Conservation (phyloP, 2,113 vertebrate genomes). For the Elachura formosa region DNA sequence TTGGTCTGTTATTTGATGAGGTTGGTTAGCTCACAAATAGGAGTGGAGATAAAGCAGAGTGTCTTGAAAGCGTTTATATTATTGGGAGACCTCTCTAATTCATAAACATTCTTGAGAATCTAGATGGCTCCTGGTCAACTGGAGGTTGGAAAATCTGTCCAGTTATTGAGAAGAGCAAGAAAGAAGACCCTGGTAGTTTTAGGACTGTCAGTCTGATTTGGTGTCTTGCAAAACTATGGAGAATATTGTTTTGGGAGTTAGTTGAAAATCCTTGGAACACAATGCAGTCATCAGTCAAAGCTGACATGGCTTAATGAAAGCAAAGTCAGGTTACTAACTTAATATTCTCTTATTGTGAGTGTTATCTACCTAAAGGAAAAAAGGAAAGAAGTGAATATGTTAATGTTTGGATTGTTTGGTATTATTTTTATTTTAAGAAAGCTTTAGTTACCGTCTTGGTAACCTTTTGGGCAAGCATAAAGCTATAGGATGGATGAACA, state of each 20-base stretch:
- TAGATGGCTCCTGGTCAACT: background rate
- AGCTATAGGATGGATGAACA: background rate
- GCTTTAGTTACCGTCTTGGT: background rate
- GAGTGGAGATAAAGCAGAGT: background rate
- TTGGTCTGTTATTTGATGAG: background rate
- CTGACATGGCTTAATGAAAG: rapidly evolving
- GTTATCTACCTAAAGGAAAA: background rate
- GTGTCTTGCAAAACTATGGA: background rate
- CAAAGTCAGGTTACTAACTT: background rate
- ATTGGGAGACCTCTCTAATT: background rate
- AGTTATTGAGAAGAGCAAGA: background rate
- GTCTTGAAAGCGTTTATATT: background rate
- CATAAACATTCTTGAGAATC: background rate
- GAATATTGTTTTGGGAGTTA: background rate
- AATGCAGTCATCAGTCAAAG: background rate
- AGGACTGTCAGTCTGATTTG: background rate
- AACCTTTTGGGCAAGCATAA: background rate
- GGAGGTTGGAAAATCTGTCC: background rate
- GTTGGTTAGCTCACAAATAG: background rate
- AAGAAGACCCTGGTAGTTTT: background rate
- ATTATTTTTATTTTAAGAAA: background rate
- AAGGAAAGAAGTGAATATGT: background rate
- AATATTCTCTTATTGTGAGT: background rate
- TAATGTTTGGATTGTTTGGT: background rate
- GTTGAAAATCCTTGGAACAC: background rate